These are phyloP conservation scores for Lanistes nyassanus DNA, from an alignment of 1,140 invertebrate genomes.

Conservation along the genomic window DNA sequence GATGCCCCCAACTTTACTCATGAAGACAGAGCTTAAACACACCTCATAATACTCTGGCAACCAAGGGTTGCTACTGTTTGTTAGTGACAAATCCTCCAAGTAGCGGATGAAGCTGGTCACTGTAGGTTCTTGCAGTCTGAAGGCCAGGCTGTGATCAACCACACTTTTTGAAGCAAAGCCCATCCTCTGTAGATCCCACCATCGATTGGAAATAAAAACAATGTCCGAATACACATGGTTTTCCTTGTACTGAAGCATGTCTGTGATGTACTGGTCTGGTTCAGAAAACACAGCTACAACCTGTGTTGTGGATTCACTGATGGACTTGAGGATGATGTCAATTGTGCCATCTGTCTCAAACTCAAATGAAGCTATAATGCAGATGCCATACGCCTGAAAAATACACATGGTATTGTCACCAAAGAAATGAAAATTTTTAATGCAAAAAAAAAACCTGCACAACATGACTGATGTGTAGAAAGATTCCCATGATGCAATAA, in stretches of 20 bases:
- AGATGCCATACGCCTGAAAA: conserved; percentile 46
- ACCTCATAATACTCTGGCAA: conserved; percentile 55
- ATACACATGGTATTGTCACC: neutral
- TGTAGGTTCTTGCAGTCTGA: conserved; percentile 26
- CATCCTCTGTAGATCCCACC: conserved; percentile 27
- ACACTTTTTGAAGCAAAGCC: conserved; percentile 10
- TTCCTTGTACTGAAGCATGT: conserved; percentile 45
- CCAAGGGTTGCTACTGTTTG: conserved; percentile 50
- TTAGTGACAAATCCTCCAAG: conserved; percentile 16
- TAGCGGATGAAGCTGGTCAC: conserved; percentile 34
- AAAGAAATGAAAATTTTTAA: neutral
- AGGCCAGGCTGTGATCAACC: conserved; percentile 25
- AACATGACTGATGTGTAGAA: no score
- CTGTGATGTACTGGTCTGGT: conserved; percentile 46
- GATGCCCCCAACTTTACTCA: no score
- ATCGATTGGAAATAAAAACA: conserved; percentile 52
- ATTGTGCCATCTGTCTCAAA: conserved; percentile 56
- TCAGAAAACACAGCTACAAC: conserved; percentile 60
- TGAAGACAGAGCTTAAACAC: no score
- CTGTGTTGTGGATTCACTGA: conserved; percentile 46
- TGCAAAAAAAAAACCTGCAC: no score
- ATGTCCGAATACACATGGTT: conserved; percentile 24
- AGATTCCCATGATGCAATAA: no score
- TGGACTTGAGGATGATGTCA: conserved; percentile 44
- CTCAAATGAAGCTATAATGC: conserved; percentile 56